Percentiles rank a stretch among this genome's conserved stretches.
phyloP scores from a whole-genome alignment of 2,797 vertebrate genomes.

The Intellagama lesueurii region DNA sequence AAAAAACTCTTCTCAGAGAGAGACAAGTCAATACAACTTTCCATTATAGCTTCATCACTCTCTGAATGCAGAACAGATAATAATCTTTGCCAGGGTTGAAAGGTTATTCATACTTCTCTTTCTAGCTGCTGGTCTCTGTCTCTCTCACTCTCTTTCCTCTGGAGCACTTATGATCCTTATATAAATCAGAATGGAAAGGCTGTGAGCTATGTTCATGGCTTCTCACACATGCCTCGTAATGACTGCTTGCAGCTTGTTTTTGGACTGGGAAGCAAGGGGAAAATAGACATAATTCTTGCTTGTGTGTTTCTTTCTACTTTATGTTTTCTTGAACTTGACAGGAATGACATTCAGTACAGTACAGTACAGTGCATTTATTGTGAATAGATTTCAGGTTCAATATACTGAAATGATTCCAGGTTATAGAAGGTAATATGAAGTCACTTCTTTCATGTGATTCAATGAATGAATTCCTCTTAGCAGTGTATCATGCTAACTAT shows the following conservation, averaged over 20 bases:
- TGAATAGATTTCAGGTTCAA: not conserved
- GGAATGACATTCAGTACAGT: not conserved
- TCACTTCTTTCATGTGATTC: not conserved
- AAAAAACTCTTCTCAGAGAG: not conserved
- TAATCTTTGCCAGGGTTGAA: conserved; percentile 21
- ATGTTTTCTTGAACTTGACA: not conserved
- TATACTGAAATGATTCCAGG: not conserved
- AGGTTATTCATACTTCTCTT: conserved; percentile 2
- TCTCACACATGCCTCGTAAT: not conserved
- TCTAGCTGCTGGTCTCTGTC: not conserved
- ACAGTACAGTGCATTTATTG: not conserved
- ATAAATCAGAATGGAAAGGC: not conserved
- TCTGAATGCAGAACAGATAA: not conserved
- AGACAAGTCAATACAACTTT: conserved; percentile 4
- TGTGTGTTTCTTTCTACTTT: not conserved
- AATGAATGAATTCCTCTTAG: not conserved
- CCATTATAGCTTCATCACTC: conserved; percentile 17
- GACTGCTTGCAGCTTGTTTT: not conserved
- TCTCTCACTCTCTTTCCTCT: not conserved
- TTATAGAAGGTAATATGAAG: not conserved
- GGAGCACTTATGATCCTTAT: not conserved
- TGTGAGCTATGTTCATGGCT: not conserved
- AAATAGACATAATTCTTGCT: not conserved
- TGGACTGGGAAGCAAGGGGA: not conserved
- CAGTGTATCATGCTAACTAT: not conserved